These are phyloP conservation scores for Cebus imitator DNA, from an alignment of 2,113 vertebrate species.

Conservation along the genomic window DNA sequence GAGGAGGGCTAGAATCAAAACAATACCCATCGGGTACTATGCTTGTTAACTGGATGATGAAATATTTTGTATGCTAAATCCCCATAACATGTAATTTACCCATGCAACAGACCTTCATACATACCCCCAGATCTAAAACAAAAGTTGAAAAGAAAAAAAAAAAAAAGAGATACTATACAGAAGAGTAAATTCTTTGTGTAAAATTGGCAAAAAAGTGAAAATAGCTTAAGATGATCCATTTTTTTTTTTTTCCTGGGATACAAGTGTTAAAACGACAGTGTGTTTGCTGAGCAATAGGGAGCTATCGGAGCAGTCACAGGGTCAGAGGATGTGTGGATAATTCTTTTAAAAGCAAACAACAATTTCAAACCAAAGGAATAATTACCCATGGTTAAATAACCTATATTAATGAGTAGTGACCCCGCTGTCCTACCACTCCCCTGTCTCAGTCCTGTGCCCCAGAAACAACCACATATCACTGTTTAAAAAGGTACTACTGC, in stretches of 20 bases:
- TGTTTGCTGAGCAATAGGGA: not conserved
- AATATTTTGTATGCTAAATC: too few relatives aligned
- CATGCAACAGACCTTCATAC: too few relatives aligned
- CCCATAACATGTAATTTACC: too few relatives aligned
- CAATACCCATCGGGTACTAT: too few relatives aligned
- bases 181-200: not conserved
- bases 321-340: not conserved
- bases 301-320: not conserved
- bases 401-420: not conserved
- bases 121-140: too few relatives aligned
- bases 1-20: too few relatives aligned
- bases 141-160: too few relatives aligned
- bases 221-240: not conserved
- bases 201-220: not conserved
- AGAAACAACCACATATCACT: not conserved
- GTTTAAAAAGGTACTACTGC: not conserved
- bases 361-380: not conserved
- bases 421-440: too few relatives aligned
- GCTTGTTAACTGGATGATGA: too few relatives aligned
- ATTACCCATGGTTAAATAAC: not conserved
- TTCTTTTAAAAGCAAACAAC: not conserved
- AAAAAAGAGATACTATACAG: not conserved
- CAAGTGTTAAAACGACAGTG: not conserved
- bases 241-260: not conserved
- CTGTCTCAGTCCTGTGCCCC: not conserved